Conservation (phyloP, 2,888 invertebrate species). For the Zaprionus bogoriensis region DNA sequence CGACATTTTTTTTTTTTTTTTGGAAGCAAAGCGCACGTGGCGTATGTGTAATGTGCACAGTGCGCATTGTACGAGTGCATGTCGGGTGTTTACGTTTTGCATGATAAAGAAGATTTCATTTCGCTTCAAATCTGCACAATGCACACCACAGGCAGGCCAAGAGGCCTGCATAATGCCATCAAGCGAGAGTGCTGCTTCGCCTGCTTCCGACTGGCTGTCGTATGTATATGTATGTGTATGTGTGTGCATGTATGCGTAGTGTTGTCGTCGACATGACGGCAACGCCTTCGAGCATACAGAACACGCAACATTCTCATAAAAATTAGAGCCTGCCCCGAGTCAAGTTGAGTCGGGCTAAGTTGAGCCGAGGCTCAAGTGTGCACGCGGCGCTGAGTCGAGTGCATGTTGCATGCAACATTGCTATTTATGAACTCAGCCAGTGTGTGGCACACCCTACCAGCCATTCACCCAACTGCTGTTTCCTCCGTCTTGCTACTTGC, state of each 20-base stretch:
- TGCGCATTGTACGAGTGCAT: constrained; percentile 6
- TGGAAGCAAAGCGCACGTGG: constrained; percentile 39
- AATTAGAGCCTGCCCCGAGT: constrained; percentile 63
- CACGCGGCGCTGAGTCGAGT: constrained; percentile 31
- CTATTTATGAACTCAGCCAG: constrained; percentile 75
- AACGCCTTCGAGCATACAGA: constrained; percentile 70
- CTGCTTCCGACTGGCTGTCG: background rate
- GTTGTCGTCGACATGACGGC: constrained; percentile 53
- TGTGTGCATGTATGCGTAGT: constrained; percentile 4
- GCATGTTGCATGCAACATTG: constrained; percentile 76
- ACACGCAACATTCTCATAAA: constrained; percentile 77
- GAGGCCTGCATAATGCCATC: constrained; percentile 31
- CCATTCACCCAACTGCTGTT: background rate
- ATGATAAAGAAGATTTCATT: constrained; percentile 55
- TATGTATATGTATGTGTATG: background rate
- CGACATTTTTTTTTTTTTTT: constrained; percentile 47
- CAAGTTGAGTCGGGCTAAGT: constrained; percentile 30
- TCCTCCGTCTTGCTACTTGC: background rate
- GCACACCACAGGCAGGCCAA: constrained; percentile 1
- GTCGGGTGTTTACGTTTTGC: constrained; percentile 38
- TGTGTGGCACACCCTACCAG: constrained; percentile 37
- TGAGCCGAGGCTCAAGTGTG: constrained; percentile 27
- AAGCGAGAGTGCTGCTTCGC: constrained; percentile 7
- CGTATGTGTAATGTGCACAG: constrained; percentile 48
- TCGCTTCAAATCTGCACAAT: constrained; percentile 40